phyloP scores from a whole-genome alignment of 2,113 vertebrate species.

The Amphilophus citrinellus region DNA sequence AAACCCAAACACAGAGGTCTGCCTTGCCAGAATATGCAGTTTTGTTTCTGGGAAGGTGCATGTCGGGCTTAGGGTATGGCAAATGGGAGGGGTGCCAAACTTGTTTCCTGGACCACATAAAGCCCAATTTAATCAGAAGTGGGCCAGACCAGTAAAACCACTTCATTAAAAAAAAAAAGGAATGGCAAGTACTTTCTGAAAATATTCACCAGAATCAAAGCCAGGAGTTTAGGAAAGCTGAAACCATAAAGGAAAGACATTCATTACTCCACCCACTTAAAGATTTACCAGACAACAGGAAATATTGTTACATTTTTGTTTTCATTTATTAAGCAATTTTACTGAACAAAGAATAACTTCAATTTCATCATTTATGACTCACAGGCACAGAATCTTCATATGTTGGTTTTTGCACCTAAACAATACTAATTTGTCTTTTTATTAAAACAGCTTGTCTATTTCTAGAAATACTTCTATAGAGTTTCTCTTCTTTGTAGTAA shows the following conservation, averaged over 20 bases:
- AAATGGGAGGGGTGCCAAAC: no score
- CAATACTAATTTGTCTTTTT: background rate
- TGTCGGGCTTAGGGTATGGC: background rate
- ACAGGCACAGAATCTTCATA: background rate
- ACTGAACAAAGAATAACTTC: background rate
- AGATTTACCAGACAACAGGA: background rate
- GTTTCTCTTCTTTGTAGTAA: background rate
- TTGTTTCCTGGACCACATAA: background rate
- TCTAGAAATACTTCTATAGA: background rate
- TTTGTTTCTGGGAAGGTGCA: background rate
- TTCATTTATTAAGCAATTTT: background rate
- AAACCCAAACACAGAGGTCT: background rate
- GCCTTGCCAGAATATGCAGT: background rate
- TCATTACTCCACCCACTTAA: background rate
- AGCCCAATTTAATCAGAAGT: background rate
- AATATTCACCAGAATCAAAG: background rate
- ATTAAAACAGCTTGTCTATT: background rate
- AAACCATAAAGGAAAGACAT: background rate
- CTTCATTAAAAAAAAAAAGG: background rate
- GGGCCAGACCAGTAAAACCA: background rate
- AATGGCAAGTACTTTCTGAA: background rate
- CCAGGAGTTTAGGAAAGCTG: no score
- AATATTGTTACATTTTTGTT: background rate
- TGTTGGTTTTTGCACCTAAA: background rate
- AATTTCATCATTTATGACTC: background rate